These are phyloP conservation scores for Notamacropus eugenii DNA, from an alignment of 2,797 vertebrate genomes.

Conservation along the genomic window DNA sequence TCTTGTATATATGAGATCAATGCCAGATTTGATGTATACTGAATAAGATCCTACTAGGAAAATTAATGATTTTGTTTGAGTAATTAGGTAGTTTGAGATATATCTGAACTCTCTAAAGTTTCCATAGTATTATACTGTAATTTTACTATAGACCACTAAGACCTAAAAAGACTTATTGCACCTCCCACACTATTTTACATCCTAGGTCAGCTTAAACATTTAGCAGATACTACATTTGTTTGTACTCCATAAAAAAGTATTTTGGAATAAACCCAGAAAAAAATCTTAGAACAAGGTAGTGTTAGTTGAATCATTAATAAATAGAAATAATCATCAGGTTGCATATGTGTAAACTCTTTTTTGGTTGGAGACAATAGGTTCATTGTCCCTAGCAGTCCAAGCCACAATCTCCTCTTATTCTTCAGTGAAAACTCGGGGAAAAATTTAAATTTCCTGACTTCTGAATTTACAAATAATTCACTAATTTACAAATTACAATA, in stretches of 20 bases:
- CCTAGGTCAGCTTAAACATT: not conserved
- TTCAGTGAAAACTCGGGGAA: not conserved
- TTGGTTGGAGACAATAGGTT: not conserved
- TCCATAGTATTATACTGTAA: too few species aligned
- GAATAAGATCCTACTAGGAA: not conserved
- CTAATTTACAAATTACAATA: not conserved
- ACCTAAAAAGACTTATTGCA: not conserved
- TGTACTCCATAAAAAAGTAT: not conserved
- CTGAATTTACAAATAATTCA: not conserved
- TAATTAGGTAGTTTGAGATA: not conserved
- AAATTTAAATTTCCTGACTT: not conserved
- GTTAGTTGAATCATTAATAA: not conserved
- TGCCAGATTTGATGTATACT: not conserved
- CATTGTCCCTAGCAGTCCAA: not conserved
- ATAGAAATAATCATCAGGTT: not conserved
- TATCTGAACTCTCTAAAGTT: not conserved
- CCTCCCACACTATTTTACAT: not conserved
- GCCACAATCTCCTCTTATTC: not conserved
- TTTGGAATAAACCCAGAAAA: not conserved
- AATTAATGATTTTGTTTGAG: not conserved
- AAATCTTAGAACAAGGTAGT: too few species aligned
- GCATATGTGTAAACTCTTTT: not conserved
- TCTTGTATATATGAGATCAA: not conserved
- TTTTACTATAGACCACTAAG: too few species aligned
- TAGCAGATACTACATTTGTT: not conserved